Evolutionary conservation across 2,113 vertebrate species (phyloP), one percentile per base, ranked within the genome.

Genomic region (Rhabdornis inornatus): DNA sequence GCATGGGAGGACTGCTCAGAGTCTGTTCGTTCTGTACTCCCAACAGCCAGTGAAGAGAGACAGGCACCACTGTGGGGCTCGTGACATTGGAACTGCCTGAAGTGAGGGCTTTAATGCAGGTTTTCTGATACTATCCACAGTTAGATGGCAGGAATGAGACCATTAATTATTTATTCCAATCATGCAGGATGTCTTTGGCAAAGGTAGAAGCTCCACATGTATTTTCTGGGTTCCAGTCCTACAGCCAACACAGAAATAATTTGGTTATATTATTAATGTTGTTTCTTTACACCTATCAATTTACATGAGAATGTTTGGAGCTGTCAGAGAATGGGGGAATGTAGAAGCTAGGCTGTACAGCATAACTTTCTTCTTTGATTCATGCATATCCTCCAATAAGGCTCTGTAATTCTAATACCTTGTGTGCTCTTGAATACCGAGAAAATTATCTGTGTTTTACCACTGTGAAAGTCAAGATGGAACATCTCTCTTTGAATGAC

Each of bases 291-390:
- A 85, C 19, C n/a, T 47, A 42, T 40, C 64, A 94, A 90, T 92
- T 95, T 92, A 85, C 39, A 79, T 66, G 20, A 63, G 77, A 92
- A 64, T 71, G 33, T 92, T 92, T 90, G 89, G 89, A 95, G 75
- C 31, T 81, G 27, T 52, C 66, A 76, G 57, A 86, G 35, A 40
- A 66, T 3, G 15, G 13, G 3, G n/a, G 24, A 83, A 60, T 35
- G n/a, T n/a, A 87, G 31, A 52, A 88, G 60, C 33, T 24, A 45
- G 18, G 45, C 56, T 84, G 28, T 56, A 79, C 59, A 45, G 37
- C 22, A 42, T 24, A 35, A 18, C 50, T 68, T 96, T 53, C 76
- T 91, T 87, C 56, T 76, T 88, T 80, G 85, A 87, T 81, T 72
- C 78, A 86, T 64, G 50, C 20, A 49, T 65, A 65, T 60, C 59